Evolutionary conservation across 2,113 vertebrate genomes (phyloP).

Genomic region (Benitochromis conjunctus): DNA sequence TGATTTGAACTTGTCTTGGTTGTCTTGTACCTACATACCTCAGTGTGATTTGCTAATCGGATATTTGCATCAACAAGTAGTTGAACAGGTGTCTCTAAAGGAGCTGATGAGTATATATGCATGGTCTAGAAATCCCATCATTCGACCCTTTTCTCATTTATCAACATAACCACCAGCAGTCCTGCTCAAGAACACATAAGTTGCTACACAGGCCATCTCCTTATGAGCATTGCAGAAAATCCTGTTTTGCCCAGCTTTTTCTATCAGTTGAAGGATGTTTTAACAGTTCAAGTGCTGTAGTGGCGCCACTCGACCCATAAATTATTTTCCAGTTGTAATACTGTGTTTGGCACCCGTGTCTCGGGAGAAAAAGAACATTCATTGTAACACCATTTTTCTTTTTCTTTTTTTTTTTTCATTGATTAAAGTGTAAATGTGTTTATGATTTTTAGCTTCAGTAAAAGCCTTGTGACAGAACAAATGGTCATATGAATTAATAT

Average conservation of each 20-base stretch:
- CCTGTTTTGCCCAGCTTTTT: conserved; percentile 26
- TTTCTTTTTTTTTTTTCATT: conserved; percentile 47
- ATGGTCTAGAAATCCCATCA: neutral
- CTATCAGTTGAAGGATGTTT: conserved; percentile 29
- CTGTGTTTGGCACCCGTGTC: conserved; percentile 49
- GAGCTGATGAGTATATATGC: neutral
- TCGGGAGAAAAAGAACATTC: conserved; percentile 44
- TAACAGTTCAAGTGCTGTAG: conserved; percentile 31
- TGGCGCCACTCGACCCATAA: conserved; percentile 38
- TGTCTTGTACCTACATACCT: neutral
- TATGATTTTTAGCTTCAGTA: conserved; percentile 65
- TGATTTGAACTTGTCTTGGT: neutral
- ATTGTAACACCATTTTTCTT: conserved; percentile 51
- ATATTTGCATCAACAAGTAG: neutral
- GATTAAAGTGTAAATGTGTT: conserved; percentile 67
- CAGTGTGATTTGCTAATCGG: neutral
- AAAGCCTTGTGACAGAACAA: conserved; percentile 69
- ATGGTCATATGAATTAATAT: conserved; percentile 55
- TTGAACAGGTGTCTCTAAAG: neutral
- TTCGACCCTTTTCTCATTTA: conserved; percentile 3
- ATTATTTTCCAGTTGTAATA: conserved; percentile 45
- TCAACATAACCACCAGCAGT: conserved; percentile 16
- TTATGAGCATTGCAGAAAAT: conserved; percentile 32
- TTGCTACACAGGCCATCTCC: conserved; percentile 2
- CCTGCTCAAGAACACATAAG: neutral